Evolutionary conservation across 2,888 invertebrate species (phyloP).

Genomic region (Periphyllus acericola): DNA sequence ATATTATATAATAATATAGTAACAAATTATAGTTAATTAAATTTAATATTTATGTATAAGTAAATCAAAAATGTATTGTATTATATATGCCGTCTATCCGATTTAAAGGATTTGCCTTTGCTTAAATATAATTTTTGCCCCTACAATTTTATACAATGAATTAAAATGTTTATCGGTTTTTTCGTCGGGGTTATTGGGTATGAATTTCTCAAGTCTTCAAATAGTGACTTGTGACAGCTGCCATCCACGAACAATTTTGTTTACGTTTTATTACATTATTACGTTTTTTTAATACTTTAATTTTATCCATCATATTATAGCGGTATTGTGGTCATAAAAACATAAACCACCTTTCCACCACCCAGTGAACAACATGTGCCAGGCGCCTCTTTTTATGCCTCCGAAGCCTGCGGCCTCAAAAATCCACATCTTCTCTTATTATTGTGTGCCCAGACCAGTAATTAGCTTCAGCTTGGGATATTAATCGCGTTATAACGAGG

Average conservation of each 20-base stretch:
- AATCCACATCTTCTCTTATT: conserved; percentile 58
- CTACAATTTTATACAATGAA: background rate
- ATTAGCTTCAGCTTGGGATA: conserved; percentile 48
- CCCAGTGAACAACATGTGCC: conserved; percentile 48
- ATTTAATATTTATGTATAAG: background rate
- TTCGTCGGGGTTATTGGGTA: background rate
- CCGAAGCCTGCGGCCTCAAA: conserved; percentile 33
- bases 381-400: conserved; percentile 54
- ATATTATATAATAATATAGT: too few species aligned
- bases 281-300: conserved; percentile 28
- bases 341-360: conserved; percentile 61
- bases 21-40: background rate
- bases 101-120: conserved; percentile 4
- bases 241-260: conserved; percentile 44
- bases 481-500: conserved; percentile 61
- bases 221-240: conserved; percentile 47
- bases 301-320: conserved; percentile 46
- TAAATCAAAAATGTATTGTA: background rate
- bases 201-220: conserved; percentile 37
- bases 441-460: conserved; percentile 40
- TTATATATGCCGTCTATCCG: conserved; percentile 12
- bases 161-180: conserved; percentile 20
- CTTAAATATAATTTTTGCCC: too few species aligned
- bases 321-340: conserved; percentile 50
- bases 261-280: conserved; percentile 48